Evolutionary conservation across 2,113 vertebrate genomes (phyloP).

Genomic region (Pipra filicauda): DNA sequence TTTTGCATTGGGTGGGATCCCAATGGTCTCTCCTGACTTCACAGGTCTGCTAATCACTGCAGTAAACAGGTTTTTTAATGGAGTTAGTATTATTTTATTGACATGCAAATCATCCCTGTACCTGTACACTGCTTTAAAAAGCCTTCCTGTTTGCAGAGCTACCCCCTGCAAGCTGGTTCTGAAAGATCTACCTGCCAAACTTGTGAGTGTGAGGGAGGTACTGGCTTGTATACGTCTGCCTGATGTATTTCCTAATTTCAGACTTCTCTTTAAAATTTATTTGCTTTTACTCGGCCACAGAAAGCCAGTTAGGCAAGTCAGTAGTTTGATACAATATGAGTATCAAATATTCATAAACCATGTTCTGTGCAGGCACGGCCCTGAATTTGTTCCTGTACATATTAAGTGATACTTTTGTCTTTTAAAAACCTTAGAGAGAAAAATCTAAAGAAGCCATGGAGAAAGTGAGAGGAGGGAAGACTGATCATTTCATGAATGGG

Average conservation of each 20-base stretch:
- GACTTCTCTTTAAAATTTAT: background rate
- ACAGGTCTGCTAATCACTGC: background rate
- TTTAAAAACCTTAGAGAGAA: background rate
- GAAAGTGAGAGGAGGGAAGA: background rate
- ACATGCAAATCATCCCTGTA: background rate
- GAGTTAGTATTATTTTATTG: background rate
- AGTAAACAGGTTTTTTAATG: background rate
- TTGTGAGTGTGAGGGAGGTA: background rate
- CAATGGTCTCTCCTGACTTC: background rate
- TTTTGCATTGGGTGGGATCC: background rate
- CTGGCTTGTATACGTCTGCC: background rate
- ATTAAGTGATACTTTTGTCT: background rate
- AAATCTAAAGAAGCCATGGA: background rate
- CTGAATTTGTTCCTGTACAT: background rate
- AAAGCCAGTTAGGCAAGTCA: background rate
- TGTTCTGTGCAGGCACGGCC: background rate
- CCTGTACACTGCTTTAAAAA: background rate
- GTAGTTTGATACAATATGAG: background rate
- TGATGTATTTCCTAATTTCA: background rate
- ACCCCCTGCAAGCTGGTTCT: background rate
- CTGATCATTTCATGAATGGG: background rate
- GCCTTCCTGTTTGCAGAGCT: background rate
- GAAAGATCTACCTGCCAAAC: background rate
- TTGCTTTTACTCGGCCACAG: background rate
- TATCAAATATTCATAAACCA: background rate